Evolutionary conservation across 1,140 invertebrate species (phyloP).

Genomic region (Gonatopus flavifemur): DNA sequence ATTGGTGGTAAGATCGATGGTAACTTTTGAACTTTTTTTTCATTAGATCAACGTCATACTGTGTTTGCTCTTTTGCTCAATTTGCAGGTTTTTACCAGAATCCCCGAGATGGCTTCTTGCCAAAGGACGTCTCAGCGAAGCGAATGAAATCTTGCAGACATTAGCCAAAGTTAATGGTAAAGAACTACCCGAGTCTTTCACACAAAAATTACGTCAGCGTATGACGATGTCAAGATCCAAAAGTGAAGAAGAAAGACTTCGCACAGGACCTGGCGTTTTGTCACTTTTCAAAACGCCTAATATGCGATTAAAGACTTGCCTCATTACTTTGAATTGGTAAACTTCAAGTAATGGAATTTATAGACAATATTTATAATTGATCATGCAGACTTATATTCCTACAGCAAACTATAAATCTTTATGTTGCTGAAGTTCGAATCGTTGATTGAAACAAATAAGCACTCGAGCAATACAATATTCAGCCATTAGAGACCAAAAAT

Average conservation of each 20-base stretch:
- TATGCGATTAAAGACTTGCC: constrained; percentile 72
- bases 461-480: no score
- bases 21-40: not conserved
- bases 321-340: constrained; percentile 66
- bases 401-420: no score
- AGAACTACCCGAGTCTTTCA: constrained; percentile 72
- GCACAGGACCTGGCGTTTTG: constrained; percentile 67
- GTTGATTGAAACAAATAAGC: no score
- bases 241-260: constrained; percentile 64
- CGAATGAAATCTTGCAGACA: constrained; percentile 72
- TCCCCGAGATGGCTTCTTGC: constrained; percentile 84
- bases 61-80: not conserved
- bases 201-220: constrained; percentile 69
- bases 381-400: no score
- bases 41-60: no score
- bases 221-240: constrained; percentile 68
- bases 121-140: constrained; percentile 77
- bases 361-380: no score
- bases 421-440: no score
- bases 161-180: constrained; percentile 78
- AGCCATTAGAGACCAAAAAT: no score
- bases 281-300: constrained; percentile 82
- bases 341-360: no score
- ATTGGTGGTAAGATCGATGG: constrained; percentile 66
- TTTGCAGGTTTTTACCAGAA: constrained; percentile 73